A percentile compares a stretch with the other conserved stretches of the same genome.
Conservation (phyloP, 2,888 invertebrate genomes). For the Eupithecia abbreviata region DNA sequence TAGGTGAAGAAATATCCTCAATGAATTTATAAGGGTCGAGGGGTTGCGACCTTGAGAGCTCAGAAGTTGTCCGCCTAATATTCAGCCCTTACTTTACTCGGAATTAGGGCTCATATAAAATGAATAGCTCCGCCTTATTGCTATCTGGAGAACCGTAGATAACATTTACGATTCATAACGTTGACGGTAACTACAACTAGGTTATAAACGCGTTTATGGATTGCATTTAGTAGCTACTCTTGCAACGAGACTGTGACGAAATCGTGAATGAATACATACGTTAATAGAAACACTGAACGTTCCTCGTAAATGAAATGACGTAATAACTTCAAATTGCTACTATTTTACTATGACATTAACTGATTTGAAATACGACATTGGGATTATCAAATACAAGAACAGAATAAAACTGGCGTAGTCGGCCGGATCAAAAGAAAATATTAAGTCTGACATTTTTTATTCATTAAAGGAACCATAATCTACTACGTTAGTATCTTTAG, state of each 20-base stretch:
- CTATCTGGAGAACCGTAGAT: constrained; percentile 24
- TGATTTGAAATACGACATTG: not conserved
- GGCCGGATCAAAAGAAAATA: not conserved
- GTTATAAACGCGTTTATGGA: constrained; percentile 22
- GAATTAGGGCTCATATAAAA: constrained; percentile 22
- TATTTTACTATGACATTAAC: not conserved
- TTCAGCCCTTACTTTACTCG: constrained; percentile 10
- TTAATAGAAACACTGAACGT: constrained; percentile 6
- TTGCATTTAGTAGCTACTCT: constrained; percentile 7
- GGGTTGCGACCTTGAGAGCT: constrained; percentile 19
- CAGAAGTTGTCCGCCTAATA: constrained; percentile 17
- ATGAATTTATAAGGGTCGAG: constrained; percentile 31
- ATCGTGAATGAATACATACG: not conserved
- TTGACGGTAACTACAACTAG: constrained; percentile 28
- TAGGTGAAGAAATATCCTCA: constrained; percentile 14
- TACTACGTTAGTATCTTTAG: not conserved
- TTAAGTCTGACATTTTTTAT: not conserved
- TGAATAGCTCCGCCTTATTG: constrained; percentile 23
- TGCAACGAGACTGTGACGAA: not conserved
- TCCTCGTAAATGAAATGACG: not conserved
- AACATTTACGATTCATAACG: constrained; percentile 33
- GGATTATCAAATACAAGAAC: not conserved
- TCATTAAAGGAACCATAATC: not conserved
- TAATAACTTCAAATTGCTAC: not conserved
- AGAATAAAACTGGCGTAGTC: constrained; percentile 7